Evolutionary conservation across 2,797 vertebrate genomes (phyloP), one percentile per base, ranked within the genome.

Genomic region (Linurgus olivaceus): DNA sequence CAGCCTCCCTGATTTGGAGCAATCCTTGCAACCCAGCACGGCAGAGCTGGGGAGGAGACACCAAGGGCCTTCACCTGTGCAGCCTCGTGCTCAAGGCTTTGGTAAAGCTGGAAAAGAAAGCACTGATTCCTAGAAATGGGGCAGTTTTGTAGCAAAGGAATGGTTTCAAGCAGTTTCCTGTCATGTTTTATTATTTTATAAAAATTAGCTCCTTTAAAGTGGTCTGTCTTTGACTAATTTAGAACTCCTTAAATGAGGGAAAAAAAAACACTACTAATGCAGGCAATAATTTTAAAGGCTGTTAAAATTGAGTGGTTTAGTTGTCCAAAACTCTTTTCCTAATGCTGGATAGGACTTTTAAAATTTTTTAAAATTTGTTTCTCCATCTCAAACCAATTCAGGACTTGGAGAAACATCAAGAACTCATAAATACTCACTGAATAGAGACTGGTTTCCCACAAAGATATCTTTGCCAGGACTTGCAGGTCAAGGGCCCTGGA

Each of bases 111-210:
- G 66, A 80, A 76, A 70, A 57, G 6, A 78, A 91, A 89, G 17
- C 38, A 38, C 52, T 76, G 21, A 35, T 82, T 92, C 67, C 67
- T 85, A 83, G 52, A 77, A 89, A 79, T 1, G 7, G 13, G 48
- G 19, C 3, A 4, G 37, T 80, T 88, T 81, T 72, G 21, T 72
- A 55, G 47, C 29, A 75, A 74, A 83, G 16, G 16, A 59, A 55
- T 10, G 21, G 16, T 80, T 88, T 93, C 25, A 25, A 61, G 52
- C 54, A 61, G 38, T 81, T 88, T 93, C 28, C 38, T 68, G 50
- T 72, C 68, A 58, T 72, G 20, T 40, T 94, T 93, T 72, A 83
- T 44, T 86, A 54, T 90, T 94, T 90, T 72, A 80, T 68, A 65
- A 93, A 81, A 85, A 65, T 28, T 31, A 78, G 3, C 9, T 65